phyloP scores from a whole-genome alignment of 37 sponge, comb jelly and placozoan genomes.

The Theonella swinhoei region DNA sequence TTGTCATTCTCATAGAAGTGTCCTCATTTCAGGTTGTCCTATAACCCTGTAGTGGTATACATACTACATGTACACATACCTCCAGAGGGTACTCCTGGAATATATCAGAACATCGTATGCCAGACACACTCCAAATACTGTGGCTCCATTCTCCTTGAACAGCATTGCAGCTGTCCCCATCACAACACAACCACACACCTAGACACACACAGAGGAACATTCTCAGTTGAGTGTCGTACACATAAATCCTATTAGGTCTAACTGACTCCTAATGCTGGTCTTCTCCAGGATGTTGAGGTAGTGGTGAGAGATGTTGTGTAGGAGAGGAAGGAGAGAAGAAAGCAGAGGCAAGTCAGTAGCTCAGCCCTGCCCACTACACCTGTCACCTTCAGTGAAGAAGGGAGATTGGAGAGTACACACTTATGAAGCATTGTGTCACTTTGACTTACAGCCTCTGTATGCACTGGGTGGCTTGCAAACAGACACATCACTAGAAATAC shows the following conservation, averaged over 20 bases:
- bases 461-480: slow-evolving; percentile 84
- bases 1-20: too few relatives aligned
- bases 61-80: too few relatives aligned
- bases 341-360: slow-evolving; percentile 70
- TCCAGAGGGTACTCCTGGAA: background rate
- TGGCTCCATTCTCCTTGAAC: slow-evolving; percentile 86
- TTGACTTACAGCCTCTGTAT: slow-evolving; percentile 86
- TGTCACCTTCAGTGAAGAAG: slow-evolving; percentile 55
- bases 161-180: slow-evolving; percentile 67
- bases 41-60: too few relatives aligned
- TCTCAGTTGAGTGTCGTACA: background rate
- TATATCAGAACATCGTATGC: slow-evolving; percentile 41
- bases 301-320: slow-evolving; percentile 27
- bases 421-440: background rate
- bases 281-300: too few relatives aligned
- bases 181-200: slow-evolving; percentile 40
- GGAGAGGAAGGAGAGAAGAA: slow-evolving; percentile 54
- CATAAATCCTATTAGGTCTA: too few relatives aligned
- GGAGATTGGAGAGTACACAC: background rate
- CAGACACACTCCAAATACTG: slow-evolving; percentile 80
- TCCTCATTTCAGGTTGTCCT: too few relatives aligned
- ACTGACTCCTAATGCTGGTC: too few relatives aligned
- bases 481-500: slow-evolving; percentile 18
- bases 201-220: background rate
- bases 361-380: slow-evolving; percentile 94